A percentile compares a stretch with the other conserved stretches of the same genome.
phyloP scores from a whole-genome alignment of 1,140 invertebrate species.

The Drosophila nasuta region DNA sequence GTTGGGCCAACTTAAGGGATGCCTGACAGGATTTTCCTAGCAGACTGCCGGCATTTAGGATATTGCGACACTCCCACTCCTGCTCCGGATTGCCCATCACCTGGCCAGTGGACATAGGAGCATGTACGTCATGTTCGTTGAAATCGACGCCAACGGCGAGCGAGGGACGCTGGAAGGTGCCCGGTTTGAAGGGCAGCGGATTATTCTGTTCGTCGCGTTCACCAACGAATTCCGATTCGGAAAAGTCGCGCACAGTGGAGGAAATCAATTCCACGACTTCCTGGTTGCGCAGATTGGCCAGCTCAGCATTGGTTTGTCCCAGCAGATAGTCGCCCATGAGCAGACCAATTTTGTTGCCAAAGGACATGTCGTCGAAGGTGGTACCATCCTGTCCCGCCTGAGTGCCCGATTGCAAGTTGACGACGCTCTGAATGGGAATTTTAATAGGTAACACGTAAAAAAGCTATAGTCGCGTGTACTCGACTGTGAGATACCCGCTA shows the following conservation, averaged over 20 bases:
- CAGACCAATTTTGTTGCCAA: slow-evolving; percentile 97
- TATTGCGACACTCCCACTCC: slow-evolving; percentile 94
- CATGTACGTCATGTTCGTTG: slow-evolving; percentile 79
- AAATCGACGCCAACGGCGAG: slow-evolving; percentile 71
- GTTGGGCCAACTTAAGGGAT: slow-evolving; percentile 92
- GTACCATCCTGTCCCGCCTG: slow-evolving; percentile 85
- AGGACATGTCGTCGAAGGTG: slow-evolving; percentile 92
- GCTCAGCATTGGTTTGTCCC: slow-evolving; percentile 94
- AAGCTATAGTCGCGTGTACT: too few relatives aligned
- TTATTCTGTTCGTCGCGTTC: slow-evolving; percentile 94
- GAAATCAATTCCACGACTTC: slow-evolving; percentile 96
- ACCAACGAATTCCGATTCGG: slow-evolving; percentile 95
- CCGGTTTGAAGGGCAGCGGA: slow-evolving; percentile 89
- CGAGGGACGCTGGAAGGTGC: slow-evolving; percentile 69
- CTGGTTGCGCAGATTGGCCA: slow-evolving; percentile 92
- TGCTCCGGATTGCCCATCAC: slow-evolving; percentile 89
- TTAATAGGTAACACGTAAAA: too few relatives aligned
- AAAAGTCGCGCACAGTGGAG: slow-evolving; percentile 93
- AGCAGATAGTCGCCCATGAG: slow-evolving; percentile 96
- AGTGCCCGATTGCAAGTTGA: slow-evolving; percentile 90
- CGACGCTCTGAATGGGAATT: slow-evolving; percentile 86
- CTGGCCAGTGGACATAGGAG: slow-evolving; percentile 87
- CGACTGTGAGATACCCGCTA: too few relatives aligned
- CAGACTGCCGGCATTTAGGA: slow-evolving; percentile 92
- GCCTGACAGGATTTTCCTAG: slow-evolving; percentile 95